Percentiles rank a stretch among this genome's conserved stretches.
phyloP scores from a whole-genome alignment of 2,797 vertebrate genomes.

The Cygnus olor region DNA sequence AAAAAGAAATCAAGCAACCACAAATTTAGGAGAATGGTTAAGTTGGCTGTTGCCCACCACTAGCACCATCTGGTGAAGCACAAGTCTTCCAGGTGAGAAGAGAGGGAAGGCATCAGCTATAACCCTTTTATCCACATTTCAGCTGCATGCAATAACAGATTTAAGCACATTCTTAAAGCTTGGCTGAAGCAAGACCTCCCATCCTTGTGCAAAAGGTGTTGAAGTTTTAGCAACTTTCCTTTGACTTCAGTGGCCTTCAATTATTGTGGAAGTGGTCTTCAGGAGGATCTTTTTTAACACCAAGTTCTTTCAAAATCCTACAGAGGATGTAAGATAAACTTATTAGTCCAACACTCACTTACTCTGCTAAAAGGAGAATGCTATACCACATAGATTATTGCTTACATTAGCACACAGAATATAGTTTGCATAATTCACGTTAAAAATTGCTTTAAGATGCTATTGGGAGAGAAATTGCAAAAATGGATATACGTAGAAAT shows the following conservation, averaged over 20 bases:
- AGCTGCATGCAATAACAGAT: not conserved
- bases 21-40: not conserved
- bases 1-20: not conserved
- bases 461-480: not conserved
- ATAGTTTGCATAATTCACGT: not conserved
- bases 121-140: not conserved
- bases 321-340: not conserved
- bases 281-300: not conserved
- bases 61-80: not conserved
- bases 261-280: not conserved
- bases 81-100: not conserved
- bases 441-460: not conserved
- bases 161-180: not conserved
- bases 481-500: not conserved
- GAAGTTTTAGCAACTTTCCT: not conserved
- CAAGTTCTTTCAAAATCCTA: not conserved
- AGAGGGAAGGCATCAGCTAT: not conserved
- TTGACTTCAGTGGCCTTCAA: not conserved
- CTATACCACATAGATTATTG: not conserved
- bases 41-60: fast-evolving
- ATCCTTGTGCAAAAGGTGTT: not conserved
- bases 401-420: not conserved
- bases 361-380: not conserved
- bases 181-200: not conserved
- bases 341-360: not conserved